phyloP scores from a whole-genome alignment of 2,113 vertebrate genomes.

The Ursus arctos region DNA sequence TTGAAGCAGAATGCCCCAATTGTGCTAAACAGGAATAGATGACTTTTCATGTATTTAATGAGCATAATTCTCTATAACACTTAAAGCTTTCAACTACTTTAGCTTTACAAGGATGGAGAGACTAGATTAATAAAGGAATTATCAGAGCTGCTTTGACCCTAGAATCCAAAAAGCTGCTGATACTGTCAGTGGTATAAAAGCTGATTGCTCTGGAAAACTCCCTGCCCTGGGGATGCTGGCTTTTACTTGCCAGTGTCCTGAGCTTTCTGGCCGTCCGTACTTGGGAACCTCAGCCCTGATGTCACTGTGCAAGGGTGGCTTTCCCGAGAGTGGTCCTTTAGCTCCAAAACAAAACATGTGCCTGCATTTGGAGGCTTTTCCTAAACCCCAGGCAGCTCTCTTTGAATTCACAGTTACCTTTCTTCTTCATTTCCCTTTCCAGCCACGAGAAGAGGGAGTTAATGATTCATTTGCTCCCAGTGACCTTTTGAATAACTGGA shows the following conservation, averaged over 20 bases:
- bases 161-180: constrained; percentile 62
- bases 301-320: neutral
- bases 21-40: constrained; percentile 58
- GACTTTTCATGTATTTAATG: constrained; percentile 63
- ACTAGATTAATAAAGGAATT: constrained; percentile 66
- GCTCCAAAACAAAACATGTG: neutral
- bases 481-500: constrained; percentile 92
- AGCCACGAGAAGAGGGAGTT: constrained; percentile 91
- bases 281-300: constrained; percentile 59
- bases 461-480: constrained; percentile 93
- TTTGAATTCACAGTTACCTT: constrained; percentile 64
- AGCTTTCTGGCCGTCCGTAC: constrained; percentile 63
- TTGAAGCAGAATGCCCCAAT: constrained; percentile 71
- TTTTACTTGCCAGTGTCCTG: neutral
- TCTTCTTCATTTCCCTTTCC: constrained; percentile 88
- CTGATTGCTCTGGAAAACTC: constrained; percentile 21
- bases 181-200: neutral
- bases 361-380: constrained; percentile 44
- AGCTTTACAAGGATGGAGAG: constrained; percentile 53
- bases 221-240: neutral
- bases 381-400: constrained; percentile 41
- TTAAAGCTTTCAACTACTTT: constrained; percentile 65
- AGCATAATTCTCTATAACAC: constrained; percentile 3
- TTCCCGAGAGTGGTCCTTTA: constrained; percentile 5
- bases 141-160: constrained; percentile 65